Percentiles rank a stretch among this genome's conserved stretches.
phyloP scores from a whole-genome alignment of 2,888 invertebrate genomes.

The Tromatobia lineatoria region DNA sequence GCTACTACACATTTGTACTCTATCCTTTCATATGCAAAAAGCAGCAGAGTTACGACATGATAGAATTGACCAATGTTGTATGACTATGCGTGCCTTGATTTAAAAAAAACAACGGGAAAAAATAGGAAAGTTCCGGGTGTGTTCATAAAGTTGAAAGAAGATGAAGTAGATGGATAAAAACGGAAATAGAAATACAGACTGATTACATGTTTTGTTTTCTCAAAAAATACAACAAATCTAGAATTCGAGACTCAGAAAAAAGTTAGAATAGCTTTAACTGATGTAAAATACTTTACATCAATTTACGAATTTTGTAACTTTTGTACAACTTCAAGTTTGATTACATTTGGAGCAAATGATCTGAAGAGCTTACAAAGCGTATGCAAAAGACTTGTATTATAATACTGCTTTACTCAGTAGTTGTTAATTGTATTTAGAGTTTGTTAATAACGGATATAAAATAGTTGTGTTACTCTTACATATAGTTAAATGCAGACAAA shows the following conservation, averaged over 20 bases:
- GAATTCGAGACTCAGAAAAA: neutral
- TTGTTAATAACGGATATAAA: neutral
- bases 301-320: constrained; percentile 8
- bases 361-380: neutral
- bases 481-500: neutral
- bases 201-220: constrained; percentile 1
- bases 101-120: neutral
- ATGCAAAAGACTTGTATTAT: neutral
- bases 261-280: neutral
- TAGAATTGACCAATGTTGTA: constrained; percentile 85
- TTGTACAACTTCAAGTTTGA: neutral
- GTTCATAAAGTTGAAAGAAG: neutral
- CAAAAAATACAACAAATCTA: neutral
- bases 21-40: constrained; percentile 89
- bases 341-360: neutral
- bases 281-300: neutral
- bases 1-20: constrained; percentile 89
- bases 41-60: constrained; percentile 87
- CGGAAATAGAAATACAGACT: constrained; percentile 7
- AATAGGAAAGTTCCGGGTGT: neutral
- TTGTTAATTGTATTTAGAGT: neutral
- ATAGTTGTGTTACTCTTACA: neutral
- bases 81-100: constrained; percentile 50
- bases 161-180: neutral
- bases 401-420: neutral